Conservation (phyloP, 2,888 invertebrate species). For the Aspidapion aeneum region DNA sequence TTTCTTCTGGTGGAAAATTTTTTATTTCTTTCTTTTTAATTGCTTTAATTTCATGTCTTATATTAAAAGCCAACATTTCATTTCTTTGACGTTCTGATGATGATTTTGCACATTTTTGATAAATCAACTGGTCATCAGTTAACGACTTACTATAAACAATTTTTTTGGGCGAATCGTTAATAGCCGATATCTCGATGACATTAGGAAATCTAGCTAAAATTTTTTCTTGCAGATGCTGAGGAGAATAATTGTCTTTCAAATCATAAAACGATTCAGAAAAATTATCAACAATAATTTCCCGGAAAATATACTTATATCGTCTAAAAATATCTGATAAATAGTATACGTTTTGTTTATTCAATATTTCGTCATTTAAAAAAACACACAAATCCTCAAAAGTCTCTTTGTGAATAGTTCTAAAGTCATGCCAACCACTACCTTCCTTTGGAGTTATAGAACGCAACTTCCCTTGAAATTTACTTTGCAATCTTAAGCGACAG, state of each 20-base stretch:
- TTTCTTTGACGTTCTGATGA: neutral
- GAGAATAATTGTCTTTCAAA: no score
- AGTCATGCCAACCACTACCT: neutral
- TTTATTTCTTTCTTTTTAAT: neutral
- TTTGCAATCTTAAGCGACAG: neutral
- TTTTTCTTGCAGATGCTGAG: neutral
- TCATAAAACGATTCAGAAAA: no score
- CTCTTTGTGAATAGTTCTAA: neutral
- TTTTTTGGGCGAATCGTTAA: neutral
- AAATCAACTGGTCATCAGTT: neutral
- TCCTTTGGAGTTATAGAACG: neutral
- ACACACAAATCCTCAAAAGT: neutral
- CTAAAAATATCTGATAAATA: no score
- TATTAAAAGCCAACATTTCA: neutral
- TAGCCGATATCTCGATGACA: neutral
- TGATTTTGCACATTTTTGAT: neutral
- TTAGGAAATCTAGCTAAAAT: neutral
- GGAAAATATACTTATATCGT: no score
- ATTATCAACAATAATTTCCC: no score
- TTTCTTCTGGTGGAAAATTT: neutral
- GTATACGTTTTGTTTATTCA: neutral
- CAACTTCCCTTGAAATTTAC: neutral
- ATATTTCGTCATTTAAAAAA: neutral
- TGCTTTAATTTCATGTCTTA: neutral
- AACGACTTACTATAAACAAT: neutral